phyloP scores from a whole-genome alignment of 1,140 invertebrate genomes.

The Coboldia fuscipes region DNA sequence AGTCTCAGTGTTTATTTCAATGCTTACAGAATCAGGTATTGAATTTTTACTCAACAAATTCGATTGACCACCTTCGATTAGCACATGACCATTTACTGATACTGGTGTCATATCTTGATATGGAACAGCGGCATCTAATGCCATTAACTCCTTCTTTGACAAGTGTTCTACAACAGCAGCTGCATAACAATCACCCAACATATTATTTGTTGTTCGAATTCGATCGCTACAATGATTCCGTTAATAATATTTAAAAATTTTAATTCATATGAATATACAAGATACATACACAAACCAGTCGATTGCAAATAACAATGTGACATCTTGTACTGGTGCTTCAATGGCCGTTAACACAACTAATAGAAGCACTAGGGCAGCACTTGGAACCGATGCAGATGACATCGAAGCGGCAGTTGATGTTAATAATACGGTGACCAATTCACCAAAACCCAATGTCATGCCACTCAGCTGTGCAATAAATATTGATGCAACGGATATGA shows the following conservation, averaged over 20 bases:
- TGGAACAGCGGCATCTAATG: constrained; percentile 36
- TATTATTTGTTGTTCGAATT: constrained; percentile 70
- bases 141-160: constrained; percentile 59
- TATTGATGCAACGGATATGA: constrained; percentile 67
- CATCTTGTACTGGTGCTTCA: constrained; percentile 56
- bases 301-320: constrained; percentile 65
- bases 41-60: constrained; percentile 14
- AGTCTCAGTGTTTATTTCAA: constrained; percentile 13
- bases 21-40: constrained; percentile 15
- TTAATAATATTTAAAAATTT: background rate
- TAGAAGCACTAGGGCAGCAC: constrained; percentile 73
- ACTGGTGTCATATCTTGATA: constrained; percentile 24
- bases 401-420: constrained; percentile 80
- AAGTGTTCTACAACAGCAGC: constrained; percentile 66
- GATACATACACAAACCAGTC: constrained; percentile 78
- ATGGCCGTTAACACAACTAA: constrained; percentile 71
- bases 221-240: constrained; percentile 42
- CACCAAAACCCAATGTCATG: constrained; percentile 51
- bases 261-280: background rate
- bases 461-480: constrained; percentile 87
- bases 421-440: constrained; percentile 60
- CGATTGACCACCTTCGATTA: constrained; percentile 13
- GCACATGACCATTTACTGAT: constrained; percentile 15
- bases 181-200: constrained; percentile 72
- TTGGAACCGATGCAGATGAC: constrained; percentile 82